Percentiles rank a stretch among this genome's conserved stretches.
phyloP scores from a whole-genome alignment of 2,888 invertebrate species.

The Belgica antarctica region DNA sequence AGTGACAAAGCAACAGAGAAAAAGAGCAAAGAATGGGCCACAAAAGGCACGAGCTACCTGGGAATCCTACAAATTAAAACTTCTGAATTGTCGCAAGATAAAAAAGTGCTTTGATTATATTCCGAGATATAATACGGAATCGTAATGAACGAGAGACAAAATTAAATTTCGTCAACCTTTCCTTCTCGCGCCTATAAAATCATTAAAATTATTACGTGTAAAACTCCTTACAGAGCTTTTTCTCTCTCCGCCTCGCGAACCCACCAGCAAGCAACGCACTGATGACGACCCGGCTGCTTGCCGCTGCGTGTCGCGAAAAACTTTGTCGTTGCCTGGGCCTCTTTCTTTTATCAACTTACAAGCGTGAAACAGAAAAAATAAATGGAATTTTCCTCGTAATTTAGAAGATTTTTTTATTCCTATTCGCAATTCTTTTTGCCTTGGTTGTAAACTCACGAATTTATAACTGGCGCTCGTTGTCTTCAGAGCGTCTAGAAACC shows the following conservation, averaged over 20 bases:
- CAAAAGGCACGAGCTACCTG: no score
- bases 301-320: no score
- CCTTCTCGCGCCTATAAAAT: slow-evolving; percentile 32
- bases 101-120: background rate
- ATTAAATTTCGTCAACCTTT: slow-evolving; percentile 22
- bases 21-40: no score
- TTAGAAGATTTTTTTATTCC: slow-evolving; percentile 8
- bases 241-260: background rate
- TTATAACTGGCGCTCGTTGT: background rate
- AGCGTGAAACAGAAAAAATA: slow-evolving; percentile 30
- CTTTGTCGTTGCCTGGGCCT: background rate
- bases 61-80: background rate
- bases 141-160: slow-evolving; percentile 5
- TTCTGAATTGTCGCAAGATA: background rate
- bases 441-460: slow-evolving; percentile 6
- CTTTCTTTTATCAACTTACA: slow-evolving; percentile 12
- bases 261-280: background rate
- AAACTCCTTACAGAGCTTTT: background rate
- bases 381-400: slow-evolving; percentile 25
- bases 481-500: slow-evolving; percentile 14
- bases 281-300: no score
- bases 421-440: background rate
- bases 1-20: background rate
- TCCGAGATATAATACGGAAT: background rate
- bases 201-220: slow-evolving; percentile 40